Conservation (phyloP, 2,888 invertebrate species). For the Tinea semifulvella region DNA sequence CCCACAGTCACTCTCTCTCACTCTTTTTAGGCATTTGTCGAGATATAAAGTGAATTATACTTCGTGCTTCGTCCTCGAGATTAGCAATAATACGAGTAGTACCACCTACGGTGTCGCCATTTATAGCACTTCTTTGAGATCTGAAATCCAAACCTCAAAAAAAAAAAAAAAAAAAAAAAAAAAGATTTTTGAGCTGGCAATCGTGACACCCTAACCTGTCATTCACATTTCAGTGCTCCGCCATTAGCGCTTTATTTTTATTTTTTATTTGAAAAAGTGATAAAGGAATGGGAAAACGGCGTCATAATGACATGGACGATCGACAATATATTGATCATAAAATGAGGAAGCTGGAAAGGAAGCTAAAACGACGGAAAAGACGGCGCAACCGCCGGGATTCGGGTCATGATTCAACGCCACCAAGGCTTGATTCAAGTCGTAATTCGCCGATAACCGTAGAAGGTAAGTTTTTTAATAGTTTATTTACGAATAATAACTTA, state of each 20-base stretch:
- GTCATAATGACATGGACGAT: neutral
- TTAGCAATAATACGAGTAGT: too few relatives aligned
- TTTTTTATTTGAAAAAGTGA: neutral
- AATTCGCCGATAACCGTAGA: neutral
- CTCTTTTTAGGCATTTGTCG: too few relatives aligned
- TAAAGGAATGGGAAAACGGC: neutral
- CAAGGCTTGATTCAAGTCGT: neutral
- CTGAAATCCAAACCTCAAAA: too few relatives aligned
- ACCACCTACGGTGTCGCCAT: too few relatives aligned
- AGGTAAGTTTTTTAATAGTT: neutral
- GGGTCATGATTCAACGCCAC: neutral
- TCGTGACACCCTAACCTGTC: neutral
- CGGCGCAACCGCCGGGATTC: neutral
- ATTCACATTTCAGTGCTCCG: constrained; percentile 8
- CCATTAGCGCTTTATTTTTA: constrained; percentile 2
- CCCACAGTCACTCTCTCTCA: too few relatives aligned
- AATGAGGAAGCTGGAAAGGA: neutral
- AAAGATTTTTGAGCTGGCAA: too few relatives aligned
- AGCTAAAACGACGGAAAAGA: neutral
- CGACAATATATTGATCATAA: neutral
- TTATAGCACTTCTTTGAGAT: too few relatives aligned
- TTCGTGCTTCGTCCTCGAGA: too few relatives aligned
- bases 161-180: too few relatives aligned
- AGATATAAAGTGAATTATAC: too few relatives aligned
- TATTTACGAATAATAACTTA: neutral